Percentiles rank a stretch among this genome's conserved stretches.
Evolutionary conservation across 2,888 invertebrate species (phyloP).

Genomic region (Heliconius charithonia): DNA sequence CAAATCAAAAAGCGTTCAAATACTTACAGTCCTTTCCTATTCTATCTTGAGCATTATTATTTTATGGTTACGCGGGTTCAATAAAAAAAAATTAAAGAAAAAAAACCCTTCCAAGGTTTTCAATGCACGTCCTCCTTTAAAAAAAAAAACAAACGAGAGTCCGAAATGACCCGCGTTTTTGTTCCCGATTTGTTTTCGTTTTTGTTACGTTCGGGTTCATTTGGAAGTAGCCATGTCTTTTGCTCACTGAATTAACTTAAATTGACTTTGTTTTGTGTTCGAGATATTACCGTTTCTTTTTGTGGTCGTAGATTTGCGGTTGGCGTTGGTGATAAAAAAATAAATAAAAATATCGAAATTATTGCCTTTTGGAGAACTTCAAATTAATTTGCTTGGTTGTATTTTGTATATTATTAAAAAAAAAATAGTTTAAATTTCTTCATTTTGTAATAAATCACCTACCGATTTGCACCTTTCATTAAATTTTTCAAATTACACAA

Average conservation of each 20-base stretch:
- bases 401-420: not conserved
- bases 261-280: slow-evolving; percentile 71
- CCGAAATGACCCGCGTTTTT: slow-evolving; percentile 83
- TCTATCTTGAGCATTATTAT: slow-evolving; percentile 73
- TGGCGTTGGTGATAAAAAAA: slow-evolving; percentile 27
- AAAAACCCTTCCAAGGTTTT: slow-evolving; percentile 76
- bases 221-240: slow-evolving; percentile 81
- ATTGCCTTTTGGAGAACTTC: not conserved
- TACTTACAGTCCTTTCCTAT: slow-evolving; percentile 71
- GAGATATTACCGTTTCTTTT: slow-evolving; percentile 53
- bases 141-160: slow-evolving; percentile 81
- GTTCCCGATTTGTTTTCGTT: slow-evolving; percentile 82
- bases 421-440: too few species aligned
- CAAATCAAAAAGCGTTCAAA: slow-evolving; percentile 73
- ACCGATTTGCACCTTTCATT: not conserved
- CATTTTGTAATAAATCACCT: too few species aligned
- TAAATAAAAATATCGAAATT: slow-evolving; percentile 1
- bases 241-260: slow-evolving; percentile 83
- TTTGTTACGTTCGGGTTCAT: slow-evolving; percentile 83
- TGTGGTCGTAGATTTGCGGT: slow-evolving; percentile 63
- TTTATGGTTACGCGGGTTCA: slow-evolving; percentile 74
- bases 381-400: not conserved
- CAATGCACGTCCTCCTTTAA: slow-evolving; percentile 79
- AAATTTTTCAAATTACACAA: not conserved
- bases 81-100: slow-evolving; percentile 70